A percentile compares a stretch with the other conserved stretches of the same genome.
Evolutionary conservation across 2,888 invertebrate genomes (phyloP).

Genomic region (Teinopalpus imperialis): DNA sequence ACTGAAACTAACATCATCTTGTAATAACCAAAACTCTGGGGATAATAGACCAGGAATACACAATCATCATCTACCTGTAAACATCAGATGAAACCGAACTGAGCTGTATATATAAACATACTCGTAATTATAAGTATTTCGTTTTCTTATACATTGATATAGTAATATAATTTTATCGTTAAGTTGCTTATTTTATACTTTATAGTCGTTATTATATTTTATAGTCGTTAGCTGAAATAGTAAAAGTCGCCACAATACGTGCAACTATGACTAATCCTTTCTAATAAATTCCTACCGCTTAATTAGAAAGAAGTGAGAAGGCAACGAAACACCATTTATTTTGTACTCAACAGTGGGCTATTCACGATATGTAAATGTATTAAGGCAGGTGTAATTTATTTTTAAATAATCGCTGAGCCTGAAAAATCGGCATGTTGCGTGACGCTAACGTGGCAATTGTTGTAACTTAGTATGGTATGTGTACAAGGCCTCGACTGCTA

Average conservation of each 20-base stretch:
- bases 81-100: too few relatives aligned
- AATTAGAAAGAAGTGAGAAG: conserved; percentile 67
- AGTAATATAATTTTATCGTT: too few relatives aligned
- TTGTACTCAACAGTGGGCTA: conserved; percentile 64
- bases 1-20: too few relatives aligned
- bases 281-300: conserved; percentile 45
- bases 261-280: conserved; percentile 31
- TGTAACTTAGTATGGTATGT: conserved; percentile 18
- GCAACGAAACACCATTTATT: conserved; percentile 73
- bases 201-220: conserved; percentile 8
- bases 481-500: conserved; percentile 4
- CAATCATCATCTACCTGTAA: too few relatives aligned
- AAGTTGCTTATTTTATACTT: too few relatives aligned
- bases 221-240: conserved; percentile 7
- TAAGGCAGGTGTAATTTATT: conserved; percentile 67
- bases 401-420: conserved; percentile 69
- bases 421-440: conserved; percentile 67
- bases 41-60: too few relatives aligned
- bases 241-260: conserved; percentile 4
- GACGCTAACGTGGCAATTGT: conserved; percentile 39
- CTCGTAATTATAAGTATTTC: too few relatives aligned
- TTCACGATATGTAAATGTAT: conserved; percentile 67
- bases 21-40: too few relatives aligned
- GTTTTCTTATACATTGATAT: too few relatives aligned
- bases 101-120: too few relatives aligned